Evolutionary conservation across 2,797 vertebrate genomes (phyloP).

Genomic region (Poeciliopsis presidionis): DNA sequence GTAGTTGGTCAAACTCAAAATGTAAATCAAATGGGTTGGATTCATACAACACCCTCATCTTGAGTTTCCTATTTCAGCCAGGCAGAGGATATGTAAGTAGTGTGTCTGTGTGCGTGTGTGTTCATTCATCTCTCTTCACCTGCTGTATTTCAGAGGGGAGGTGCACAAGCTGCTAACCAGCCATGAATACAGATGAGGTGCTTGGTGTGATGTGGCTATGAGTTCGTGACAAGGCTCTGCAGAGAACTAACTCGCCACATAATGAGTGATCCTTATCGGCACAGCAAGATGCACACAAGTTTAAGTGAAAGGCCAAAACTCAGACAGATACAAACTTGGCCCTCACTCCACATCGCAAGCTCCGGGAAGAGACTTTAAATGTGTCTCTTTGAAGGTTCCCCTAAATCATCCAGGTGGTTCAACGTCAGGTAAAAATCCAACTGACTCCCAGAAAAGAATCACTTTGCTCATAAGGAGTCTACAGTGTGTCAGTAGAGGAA

Average conservation of each 20-base stretch:
- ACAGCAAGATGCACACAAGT: constrained; percentile 39
- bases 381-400: background rate
- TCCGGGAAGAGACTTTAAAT: background rate
- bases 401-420: background rate
- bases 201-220: constrained; percentile 60
- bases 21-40: background rate
- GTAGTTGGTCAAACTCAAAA: background rate
- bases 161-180: constrained; percentile 46
- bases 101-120: constrained; percentile 10
- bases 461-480: background rate
- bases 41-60: background rate
- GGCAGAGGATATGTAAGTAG: background rate
- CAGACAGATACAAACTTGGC: constrained; percentile 31
- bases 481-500: background rate
- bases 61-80: constrained; percentile 21
- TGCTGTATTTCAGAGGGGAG: constrained; percentile 56
- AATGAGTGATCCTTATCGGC: constrained; percentile 75
- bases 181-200: constrained; percentile 74
- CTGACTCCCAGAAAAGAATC: background rate
- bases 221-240: constrained; percentile 49
- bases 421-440: constrained; percentile 3
- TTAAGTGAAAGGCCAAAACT: constrained; percentile 20
- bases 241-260: constrained; percentile 65
- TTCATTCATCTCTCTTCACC: constrained; percentile 28
- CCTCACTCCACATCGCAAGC: background rate